Conservation (phyloP, 2,797 vertebrate species). For the Clamator glandarius region DNA sequence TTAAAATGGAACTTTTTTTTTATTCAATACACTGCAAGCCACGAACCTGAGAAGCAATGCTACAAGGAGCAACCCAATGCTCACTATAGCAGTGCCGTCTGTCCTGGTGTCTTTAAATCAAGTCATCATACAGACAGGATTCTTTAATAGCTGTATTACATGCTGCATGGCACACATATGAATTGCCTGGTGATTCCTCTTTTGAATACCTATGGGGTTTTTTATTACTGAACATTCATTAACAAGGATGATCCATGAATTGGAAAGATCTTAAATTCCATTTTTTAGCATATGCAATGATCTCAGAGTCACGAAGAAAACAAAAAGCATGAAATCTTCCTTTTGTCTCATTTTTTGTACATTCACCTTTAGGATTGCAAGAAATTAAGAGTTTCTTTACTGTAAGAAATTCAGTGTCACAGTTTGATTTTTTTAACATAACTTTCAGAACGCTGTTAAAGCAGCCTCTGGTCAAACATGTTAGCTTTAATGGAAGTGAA, state of each 20-base stretch:
- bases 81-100: not conserved
- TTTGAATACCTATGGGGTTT: not conserved
- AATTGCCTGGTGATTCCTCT: not conserved
- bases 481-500: not conserved
- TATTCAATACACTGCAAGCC: not conserved
- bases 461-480: not conserved
- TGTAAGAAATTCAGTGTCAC: not conserved
- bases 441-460: not conserved
- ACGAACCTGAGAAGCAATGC: not conserved
- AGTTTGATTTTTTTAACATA: not conserved
- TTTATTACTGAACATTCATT: not conserved
- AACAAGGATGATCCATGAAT: not conserved
- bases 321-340: not conserved
- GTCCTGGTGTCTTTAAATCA: not conserved
- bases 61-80: accelerated
- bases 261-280: not conserved
- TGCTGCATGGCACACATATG: not conserved
- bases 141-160: not conserved
- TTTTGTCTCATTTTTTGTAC: not conserved
- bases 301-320: not conserved
- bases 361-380: not conserved
- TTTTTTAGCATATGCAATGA: not conserved
- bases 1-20: not conserved
- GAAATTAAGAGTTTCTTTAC: not conserved
- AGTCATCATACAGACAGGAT: not conserved